These are phyloP conservation scores for Lanius collurio DNA, from an alignment of 2,113 vertebrate species.

Conservation along the genomic window DNA sequence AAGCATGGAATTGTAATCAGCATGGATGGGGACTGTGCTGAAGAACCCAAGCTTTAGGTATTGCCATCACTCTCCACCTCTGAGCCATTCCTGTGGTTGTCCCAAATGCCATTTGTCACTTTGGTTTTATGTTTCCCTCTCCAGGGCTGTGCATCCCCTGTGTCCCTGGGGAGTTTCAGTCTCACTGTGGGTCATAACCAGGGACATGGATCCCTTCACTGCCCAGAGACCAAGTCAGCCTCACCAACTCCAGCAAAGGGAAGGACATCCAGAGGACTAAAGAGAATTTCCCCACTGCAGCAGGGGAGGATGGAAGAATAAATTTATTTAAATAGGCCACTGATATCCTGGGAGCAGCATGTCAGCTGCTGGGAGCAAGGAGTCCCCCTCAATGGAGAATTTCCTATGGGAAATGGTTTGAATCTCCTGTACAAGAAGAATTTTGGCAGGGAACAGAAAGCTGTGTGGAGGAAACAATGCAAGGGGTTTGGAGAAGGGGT, in stretches of 20 bases:
- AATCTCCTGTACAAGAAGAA: neutral
- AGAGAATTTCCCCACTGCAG: neutral
- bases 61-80: neutral
- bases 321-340: neutral
- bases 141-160: neutral
- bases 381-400: neutral
- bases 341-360: neutral
- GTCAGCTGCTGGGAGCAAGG: neutral
- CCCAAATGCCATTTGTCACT: neutral
- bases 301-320: neutral
- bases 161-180: neutral
- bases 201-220: no score
- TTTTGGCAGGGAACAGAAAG: neutral
- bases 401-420: neutral
- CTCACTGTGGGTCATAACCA: fast-evolving
- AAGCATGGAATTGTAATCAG: neutral
- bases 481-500: neutral
- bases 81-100: neutral
- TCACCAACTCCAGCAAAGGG: neutral
- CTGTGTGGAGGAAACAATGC: neutral
- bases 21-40: neutral
- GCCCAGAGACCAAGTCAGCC: neutral
- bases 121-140: neutral
- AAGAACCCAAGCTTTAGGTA: neutral
- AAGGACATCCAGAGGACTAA: neutral